Base-by-base conservation (phyloP, 53 echinoderm and acorn worm genomes). In the Arbacia lixula region DNA sequence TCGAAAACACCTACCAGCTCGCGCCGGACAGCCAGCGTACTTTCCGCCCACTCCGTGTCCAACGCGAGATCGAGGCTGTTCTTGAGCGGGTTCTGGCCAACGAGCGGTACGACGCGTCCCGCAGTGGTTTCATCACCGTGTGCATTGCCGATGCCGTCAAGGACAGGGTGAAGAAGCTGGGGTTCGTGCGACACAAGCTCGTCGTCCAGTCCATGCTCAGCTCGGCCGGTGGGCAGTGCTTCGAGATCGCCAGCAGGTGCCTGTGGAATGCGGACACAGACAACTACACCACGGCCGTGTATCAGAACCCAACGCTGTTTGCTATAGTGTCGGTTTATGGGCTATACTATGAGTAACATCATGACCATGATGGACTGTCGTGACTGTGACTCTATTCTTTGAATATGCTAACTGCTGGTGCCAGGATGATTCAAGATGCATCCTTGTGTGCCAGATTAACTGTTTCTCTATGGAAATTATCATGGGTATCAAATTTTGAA, bases 231-330 rank as follows among this genome's bases (percentile, higher is more conserved):
- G 90, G 85, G 10, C 95, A 95, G 73, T 82, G 92, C 26, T 66
- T 92, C 21, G 88, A 92, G 53, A 76, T 93, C 10, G 95, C 85
- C 42, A 95, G 95, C 58, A 76, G 88, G 57, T 92, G 92, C 66
- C 61, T 95, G 33, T 95, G 95, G 95, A 88, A 90, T 55, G 75
- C 85, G 28, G 84, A 86, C 19, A 95, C 95, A 2, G 95, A 95
- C 41, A 95, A 89, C 55, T 92, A 85, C 72, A 83, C 90, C 6
- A 60, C 92, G 29, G 87, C 63, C 6, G 83, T 63, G 34, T 90
- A 85, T 54, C 88, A 95, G 37, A 95, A 92, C 83, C 83, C 64
- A 19, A 43, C 87, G 6, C 75, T 95, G 6, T 95, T 95, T 78
- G 90, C 93, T 25, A 83, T 93, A 5, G 93, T 87, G 4, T 85